Conservation (phyloP, 2,113 vertebrate species). For the Apaloderma vittatum region DNA sequence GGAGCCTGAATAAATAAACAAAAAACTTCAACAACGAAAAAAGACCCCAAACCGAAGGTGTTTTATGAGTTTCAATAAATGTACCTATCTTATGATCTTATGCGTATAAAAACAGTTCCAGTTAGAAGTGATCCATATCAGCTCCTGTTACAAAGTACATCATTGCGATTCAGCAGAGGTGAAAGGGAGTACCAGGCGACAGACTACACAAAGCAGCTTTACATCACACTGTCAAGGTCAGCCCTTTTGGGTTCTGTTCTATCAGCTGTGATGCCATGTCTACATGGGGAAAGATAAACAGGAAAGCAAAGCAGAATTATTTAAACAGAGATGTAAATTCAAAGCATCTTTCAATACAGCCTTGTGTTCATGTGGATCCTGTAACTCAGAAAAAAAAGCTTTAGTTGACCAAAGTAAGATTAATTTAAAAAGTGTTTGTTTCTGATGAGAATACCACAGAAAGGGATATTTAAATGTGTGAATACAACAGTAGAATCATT, state of each 20-base stretch:
- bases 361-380: not conserved
- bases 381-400: not conserved
- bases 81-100: not conserved
- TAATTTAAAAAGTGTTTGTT: not conserved
- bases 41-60: not conserved
- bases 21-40: not conserved
- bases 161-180: conserved; percentile 9
- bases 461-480: not conserved
- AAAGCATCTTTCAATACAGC: not conserved
- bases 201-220: not conserved
- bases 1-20: not conserved
- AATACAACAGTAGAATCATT: not conserved
- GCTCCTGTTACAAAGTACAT: not conserved
- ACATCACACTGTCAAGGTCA: conserved; percentile 31
- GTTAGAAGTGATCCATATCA: conserved; percentile 32
- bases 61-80: not conserved
- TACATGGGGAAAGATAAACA: not conserved
- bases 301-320: not conserved
- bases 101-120: not conserved
- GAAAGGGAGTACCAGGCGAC: not conserved
- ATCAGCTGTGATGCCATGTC: not conserved
- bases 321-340: not conserved
- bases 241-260: not conserved
- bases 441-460: not conserved
- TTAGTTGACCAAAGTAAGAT: not conserved